Evolutionary conservation across 2,888 invertebrate genomes (phyloP).

Genomic region (Conops quadrifasciatus): DNA sequence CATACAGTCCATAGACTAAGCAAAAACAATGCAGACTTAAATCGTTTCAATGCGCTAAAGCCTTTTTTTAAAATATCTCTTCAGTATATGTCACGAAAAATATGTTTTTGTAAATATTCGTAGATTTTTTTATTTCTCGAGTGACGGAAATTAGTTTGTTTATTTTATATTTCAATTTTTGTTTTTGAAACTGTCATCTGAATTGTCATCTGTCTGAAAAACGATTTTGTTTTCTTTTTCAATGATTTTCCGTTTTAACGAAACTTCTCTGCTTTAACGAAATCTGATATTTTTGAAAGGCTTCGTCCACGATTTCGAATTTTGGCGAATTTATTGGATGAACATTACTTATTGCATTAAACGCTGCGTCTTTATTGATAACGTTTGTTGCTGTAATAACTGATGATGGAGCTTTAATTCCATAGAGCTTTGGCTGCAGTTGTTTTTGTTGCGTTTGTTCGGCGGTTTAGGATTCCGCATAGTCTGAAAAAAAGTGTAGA

Average conservation of each 20-base stretch:
- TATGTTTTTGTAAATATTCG: background rate
- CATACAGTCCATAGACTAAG: background rate
- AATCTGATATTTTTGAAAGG: too few species aligned
- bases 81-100: too few species aligned
- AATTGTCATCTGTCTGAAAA: background rate
- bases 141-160: background rate
- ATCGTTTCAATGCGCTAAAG: too few species aligned
- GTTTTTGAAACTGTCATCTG: background rate
- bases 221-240: slow-evolving; percentile 1
- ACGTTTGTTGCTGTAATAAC: too few species aligned
- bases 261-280: too few species aligned
- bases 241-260: background rate
- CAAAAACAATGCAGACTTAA: too few species aligned
- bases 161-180: slow-evolving; percentile 5
- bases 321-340: too few species aligned
- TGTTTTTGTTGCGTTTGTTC: slow-evolving; percentile 20
- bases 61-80: too few species aligned
- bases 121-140: background rate
- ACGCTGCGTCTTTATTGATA: too few species aligned
- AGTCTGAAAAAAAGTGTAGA: slow-evolving; percentile 29
- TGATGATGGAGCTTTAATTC: too few species aligned
- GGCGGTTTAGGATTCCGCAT: slow-evolving; percentile 33
- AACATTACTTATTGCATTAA: too few species aligned
- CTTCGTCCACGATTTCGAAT: too few species aligned
- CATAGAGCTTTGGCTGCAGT: background rate